Evolutionary conservation across 2,888 invertebrate species (phyloP).

Genomic region (Patella pellucida): DNA sequence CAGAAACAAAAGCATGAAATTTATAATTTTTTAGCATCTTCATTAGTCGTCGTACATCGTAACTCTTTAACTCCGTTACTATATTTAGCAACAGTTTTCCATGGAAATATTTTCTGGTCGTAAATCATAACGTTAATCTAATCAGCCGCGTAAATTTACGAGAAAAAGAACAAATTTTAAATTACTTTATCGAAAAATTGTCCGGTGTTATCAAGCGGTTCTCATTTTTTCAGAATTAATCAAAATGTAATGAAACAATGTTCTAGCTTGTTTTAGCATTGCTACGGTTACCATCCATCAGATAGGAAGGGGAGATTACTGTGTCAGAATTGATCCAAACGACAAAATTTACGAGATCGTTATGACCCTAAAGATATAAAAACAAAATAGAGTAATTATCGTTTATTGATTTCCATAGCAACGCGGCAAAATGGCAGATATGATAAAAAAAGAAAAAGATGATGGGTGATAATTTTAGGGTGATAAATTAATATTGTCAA

Average conservation of each 20-base stretch:
- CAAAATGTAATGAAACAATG: slow-evolving; percentile 11
- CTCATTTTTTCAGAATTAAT: slow-evolving; percentile 9
- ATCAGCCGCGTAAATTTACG: slow-evolving; percentile 5
- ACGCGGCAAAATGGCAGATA: not conserved
- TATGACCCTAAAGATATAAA: not conserved
- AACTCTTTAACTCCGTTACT: no score
- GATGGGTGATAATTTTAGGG: no score
- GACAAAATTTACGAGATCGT: slow-evolving; percentile 3
- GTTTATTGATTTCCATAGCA: slow-evolving; percentile 8
- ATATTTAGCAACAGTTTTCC: no score
- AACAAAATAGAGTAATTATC: slow-evolving; percentile 10
- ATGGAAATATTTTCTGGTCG: not conserved
- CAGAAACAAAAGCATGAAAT: no score
- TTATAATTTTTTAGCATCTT: no score
- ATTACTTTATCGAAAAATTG: slow-evolving; percentile 12
- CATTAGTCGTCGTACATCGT: no score
- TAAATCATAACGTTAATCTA: slow-evolving; percentile 9
- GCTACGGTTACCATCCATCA: slow-evolving; percentile 4
- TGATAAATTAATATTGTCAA: no score
- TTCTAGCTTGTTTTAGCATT: slow-evolving; percentile 5
- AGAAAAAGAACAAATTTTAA: slow-evolving; percentile 9
- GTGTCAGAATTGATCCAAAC: slow-evolving; percentile 9
- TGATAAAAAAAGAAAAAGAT: no score
- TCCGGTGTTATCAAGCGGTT: not conserved
- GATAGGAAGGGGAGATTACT: slow-evolving; percentile 9